Evolutionary conservation across 1,140 invertebrate genomes (phyloP).

Genomic region (Bombus waltoni): DNA sequence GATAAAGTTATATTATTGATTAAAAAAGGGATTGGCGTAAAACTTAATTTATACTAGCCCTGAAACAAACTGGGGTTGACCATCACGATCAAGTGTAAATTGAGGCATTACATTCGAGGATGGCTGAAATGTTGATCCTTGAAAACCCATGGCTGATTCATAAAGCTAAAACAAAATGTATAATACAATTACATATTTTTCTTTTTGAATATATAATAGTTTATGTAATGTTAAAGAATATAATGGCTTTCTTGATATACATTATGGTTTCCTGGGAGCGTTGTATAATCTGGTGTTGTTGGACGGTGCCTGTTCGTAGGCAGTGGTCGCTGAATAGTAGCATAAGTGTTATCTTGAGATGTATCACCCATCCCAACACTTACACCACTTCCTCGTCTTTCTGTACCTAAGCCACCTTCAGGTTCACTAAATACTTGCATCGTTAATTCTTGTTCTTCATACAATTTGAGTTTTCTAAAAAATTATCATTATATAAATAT

Average conservation of each 20-base stretch:
- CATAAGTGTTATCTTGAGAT: conserved; percentile 91
- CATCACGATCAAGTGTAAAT: conserved; percentile 85
- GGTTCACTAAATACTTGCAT: conserved; percentile 95
- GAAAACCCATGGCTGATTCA: conserved; percentile 86
- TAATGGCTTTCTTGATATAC: conserved; percentile 62
- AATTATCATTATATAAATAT: conserved; percentile 42
- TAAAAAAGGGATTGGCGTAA: conserved; percentile 46
- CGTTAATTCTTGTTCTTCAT: conserved; percentile 96
- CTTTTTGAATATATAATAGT: background rate
- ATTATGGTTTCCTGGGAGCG: conserved; percentile 84
- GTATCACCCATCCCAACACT: conserved; percentile 80
- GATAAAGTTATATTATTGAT: conserved; percentile 63
- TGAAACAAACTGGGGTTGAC: conserved; percentile 87
- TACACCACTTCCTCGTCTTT: conserved; percentile 83
- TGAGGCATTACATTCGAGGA: conserved; percentile 79
- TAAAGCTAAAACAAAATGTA: conserved; percentile 83
- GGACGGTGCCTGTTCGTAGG: conserved; percentile 81
- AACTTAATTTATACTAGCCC: conserved; percentile 85
- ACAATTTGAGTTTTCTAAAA: conserved; percentile 91
- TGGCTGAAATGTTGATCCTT: conserved; percentile 89
- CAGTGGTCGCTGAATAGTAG: conserved; percentile 90
- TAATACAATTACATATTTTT: conserved; percentile 61
- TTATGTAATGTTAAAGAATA: background rate
- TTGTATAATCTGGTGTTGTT: conserved; percentile 88
- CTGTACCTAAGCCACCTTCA: conserved; percentile 83